These are phyloP conservation scores for Diplodus puntazzo DNA, from an alignment of 2,797 vertebrate genomes.

Conservation along the genomic window DNA sequence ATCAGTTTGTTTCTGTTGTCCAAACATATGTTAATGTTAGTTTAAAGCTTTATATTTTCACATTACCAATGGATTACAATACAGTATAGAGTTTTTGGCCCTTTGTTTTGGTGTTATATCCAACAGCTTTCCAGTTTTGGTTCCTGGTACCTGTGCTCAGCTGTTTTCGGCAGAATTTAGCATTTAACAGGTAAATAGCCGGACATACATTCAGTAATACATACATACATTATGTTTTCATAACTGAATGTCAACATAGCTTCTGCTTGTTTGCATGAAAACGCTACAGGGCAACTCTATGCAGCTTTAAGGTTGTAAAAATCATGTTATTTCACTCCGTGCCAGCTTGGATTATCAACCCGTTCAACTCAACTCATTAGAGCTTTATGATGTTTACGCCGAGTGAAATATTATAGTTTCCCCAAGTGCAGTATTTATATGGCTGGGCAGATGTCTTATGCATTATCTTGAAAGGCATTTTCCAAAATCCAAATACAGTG, in stretches of 20 bases:
- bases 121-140: neutral
- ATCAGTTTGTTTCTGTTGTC: neutral
- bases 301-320: slow-evolving; percentile 3
- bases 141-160: neutral
- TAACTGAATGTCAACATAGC: neutral
- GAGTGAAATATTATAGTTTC: neutral
- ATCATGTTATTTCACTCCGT: neutral
- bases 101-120: neutral
- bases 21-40: neutral
- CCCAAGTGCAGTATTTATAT: neutral
- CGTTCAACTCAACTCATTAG: neutral
- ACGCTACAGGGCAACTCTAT: neutral
- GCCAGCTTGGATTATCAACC: neutral
- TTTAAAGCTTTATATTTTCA: neutral
- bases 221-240: neutral
- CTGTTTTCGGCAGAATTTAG: neutral
- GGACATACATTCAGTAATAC: neutral
- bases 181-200: neutral
- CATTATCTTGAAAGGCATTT: neutral
- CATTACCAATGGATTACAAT: too few relatives aligned
- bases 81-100: neutral
- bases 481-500: neutral
- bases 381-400: neutral
- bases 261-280: slow-evolving; percentile 1
- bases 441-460: neutral